Percentiles rank a stretch among this genome's conserved stretches.
Evolutionary conservation across 2,888 invertebrate species (phyloP).

Genomic region (Pristionchus mayeri): DNA sequence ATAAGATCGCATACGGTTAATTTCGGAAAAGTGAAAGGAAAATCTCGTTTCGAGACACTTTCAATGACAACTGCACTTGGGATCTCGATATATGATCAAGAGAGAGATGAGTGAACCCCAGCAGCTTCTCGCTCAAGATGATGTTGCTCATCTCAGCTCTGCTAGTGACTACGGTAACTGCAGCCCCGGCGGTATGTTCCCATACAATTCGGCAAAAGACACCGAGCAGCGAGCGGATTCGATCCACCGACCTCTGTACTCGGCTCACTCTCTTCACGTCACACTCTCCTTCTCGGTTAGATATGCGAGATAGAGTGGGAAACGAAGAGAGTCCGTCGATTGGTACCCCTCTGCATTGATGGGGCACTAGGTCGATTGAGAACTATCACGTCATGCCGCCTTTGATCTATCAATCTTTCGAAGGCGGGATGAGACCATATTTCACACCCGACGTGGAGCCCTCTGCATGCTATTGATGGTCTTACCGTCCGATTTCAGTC

Average conservation of each 20-base stretch:
- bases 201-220: neutral
- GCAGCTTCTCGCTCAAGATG: neutral
- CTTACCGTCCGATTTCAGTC: neutral
- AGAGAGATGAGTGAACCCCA: slow-evolving; percentile 9
- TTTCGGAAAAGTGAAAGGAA: slow-evolving; percentile 6
- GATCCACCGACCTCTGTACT: slow-evolving; percentile 88
- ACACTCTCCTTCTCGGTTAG: too few relatives aligned
- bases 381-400: too few relatives aligned
- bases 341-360: too few relatives aligned
- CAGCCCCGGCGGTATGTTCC: neutral
- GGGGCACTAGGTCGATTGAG: too few relatives aligned
- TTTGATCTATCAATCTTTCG: too few relatives aligned
- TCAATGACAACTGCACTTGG: slow-evolving; percentile 29
- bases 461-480: slow-evolving; percentile 84
- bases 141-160: neutral
- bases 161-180: neutral
- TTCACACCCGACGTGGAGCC: too few relatives aligned
- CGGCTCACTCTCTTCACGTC: slow-evolving; percentile 88
- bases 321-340: too few relatives aligned
- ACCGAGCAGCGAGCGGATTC: slow-evolving; percentile 71
- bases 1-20: neutral
- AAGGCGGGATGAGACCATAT: too few relatives aligned
- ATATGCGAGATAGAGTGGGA: too few relatives aligned
- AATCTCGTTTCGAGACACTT: slow-evolving; percentile 35
- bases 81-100: slow-evolving; percentile 14